phyloP scores from a whole-genome alignment of 37 sponge, comb jelly and placozoan genomes.

The Ephydatia muelleri region DNA sequence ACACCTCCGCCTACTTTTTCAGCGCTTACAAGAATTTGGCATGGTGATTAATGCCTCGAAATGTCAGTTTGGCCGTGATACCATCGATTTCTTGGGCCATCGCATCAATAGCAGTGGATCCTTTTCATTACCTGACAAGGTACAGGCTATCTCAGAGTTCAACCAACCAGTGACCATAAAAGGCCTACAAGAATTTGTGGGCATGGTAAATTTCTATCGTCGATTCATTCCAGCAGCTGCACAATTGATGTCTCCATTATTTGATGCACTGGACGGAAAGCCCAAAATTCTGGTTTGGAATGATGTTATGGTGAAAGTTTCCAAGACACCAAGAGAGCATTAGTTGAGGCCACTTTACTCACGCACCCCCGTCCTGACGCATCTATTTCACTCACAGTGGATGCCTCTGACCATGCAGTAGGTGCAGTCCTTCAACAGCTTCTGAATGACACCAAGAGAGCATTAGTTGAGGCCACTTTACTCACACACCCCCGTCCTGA shows the following conservation, averaged over 20 bases:
- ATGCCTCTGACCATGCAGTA: slow-evolving; percentile 37
- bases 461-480: slow-evolving; percentile 34
- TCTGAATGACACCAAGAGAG: slow-evolving; percentile 36
- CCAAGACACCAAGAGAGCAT: slow-evolving; percentile 38
- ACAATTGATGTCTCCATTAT: slow-evolving; percentile 36
- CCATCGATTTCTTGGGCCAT: slow-evolving; percentile 44
- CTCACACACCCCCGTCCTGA: slow-evolving; percentile 21
- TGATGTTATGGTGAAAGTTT: slow-evolving; percentile 21
- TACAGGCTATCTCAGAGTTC: slow-evolving; percentile 22
- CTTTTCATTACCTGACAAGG: slow-evolving; percentile 14
- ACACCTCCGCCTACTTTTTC: slow-evolving; percentile 31
- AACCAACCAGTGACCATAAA: slow-evolving; percentile 10
- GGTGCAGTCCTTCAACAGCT: slow-evolving; percentile 45
- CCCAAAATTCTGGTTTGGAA: slow-evolving; percentile 24
- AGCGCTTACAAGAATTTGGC: slow-evolving; percentile 32
- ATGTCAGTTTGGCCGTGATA: slow-evolving; percentile 25
- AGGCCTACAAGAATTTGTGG: too few relatives aligned
- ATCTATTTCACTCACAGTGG: slow-evolving; percentile 24
- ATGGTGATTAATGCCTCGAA: slow-evolving; percentile 32
- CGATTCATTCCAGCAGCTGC: slow-evolving; percentile 29
- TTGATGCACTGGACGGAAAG: slow-evolving; percentile 30
- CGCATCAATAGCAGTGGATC: slow-evolving; percentile 12
- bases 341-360: slow-evolving; percentile 34
- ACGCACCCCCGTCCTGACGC: slow-evolving; percentile 19
- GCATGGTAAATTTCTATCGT: slow-evolving; percentile 41